Evolutionary conservation across 2,797 vertebrate species (phyloP), one percentile per base, ranked within the genome.

Genomic region (Hozukius guyotensis): DNA sequence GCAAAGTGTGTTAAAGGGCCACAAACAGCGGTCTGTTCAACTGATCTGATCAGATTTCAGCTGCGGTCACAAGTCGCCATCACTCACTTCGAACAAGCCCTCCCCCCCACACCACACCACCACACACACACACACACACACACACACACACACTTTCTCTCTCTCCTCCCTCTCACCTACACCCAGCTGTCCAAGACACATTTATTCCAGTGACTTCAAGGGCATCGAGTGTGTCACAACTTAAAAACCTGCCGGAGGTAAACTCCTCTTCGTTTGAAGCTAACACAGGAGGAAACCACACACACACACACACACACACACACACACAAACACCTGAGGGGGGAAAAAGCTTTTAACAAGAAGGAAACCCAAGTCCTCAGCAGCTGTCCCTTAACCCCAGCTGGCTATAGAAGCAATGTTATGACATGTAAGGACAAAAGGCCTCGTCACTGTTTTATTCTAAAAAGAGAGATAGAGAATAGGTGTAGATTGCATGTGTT

Each of bases 401-500:
- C 78, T 72, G 76, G 85, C 86, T 36, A 36, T 88, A 13, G 73
- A 42, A 89, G 86, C 81, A 6, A 74, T 95, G 93, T 95, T 95
- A 80, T 94, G 92, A 93, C 91, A 90, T 80, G 75, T 24, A 3
- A 61, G 81, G 86, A 94, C 91, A 92, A 94, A 92, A 80, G 72
- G 67, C 63, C 38, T 31, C 1, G 59, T 75, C 71, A 66, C 32
- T 10, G 66, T 71, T 80, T 78, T 20, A 78, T 34, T 74, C 63
- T 57, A 20, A 34, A n/a, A 27, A 61, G 42, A 62, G 38, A 82
- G 29, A 46, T 20, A 59, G 56, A 89, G 81, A 55, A 81, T 22
- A 77, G 89, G 76, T 88, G 88, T 71, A 36, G 85, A 91, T 88
- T 93, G 66, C 79, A 72, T 68, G 66, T 64, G 62, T 82, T 72